Conservation (phyloP, 2,888 invertebrate species). For the Dryomyza anilis region DNA sequence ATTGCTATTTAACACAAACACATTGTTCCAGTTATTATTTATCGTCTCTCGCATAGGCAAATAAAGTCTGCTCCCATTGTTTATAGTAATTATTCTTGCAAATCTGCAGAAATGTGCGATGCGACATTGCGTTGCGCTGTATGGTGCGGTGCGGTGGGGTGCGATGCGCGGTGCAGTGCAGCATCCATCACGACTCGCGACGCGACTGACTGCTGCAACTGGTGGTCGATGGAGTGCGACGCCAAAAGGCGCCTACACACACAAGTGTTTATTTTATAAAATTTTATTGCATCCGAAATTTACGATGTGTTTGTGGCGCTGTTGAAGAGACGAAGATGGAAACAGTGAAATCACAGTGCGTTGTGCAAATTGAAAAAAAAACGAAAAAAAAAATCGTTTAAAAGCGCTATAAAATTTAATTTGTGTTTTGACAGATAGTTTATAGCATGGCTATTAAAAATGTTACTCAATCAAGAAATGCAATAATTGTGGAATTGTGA, state of each 20-base stretch:
- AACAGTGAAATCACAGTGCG: background rate
- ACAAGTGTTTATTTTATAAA: constrained; percentile 55
- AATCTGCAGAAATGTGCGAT: background rate
- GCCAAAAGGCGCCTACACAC: constrained; percentile 37
- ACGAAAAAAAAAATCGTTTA: too few relatives aligned
- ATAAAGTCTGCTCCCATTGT: constrained; percentile 58
- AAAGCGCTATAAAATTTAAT: too few relatives aligned
- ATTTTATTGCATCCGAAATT: constrained; percentile 57
- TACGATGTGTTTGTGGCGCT: constrained; percentile 44
- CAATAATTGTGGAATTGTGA: too few relatives aligned
- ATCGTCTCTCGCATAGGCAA: constrained; percentile 55
- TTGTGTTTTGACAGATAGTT: too few relatives aligned
- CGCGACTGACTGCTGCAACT: constrained; percentile 26
- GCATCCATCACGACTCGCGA: background rate
- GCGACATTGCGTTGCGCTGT: background rate
- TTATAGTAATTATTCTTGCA: constrained; percentile 54
- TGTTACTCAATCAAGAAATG: too few relatives aligned
- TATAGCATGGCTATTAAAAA: too few relatives aligned
- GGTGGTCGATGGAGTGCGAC: constrained; percentile 33
- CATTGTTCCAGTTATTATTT: constrained; percentile 46
- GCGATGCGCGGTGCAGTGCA: too few relatives aligned
- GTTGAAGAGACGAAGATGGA: background rate
- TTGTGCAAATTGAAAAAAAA: too few relatives aligned
- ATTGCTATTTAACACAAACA: too few relatives aligned
- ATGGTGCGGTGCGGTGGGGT: background rate